Evolutionary conservation across 1,140 invertebrate species (phyloP).

Genomic region (Chionoecetes opilio): DNA sequence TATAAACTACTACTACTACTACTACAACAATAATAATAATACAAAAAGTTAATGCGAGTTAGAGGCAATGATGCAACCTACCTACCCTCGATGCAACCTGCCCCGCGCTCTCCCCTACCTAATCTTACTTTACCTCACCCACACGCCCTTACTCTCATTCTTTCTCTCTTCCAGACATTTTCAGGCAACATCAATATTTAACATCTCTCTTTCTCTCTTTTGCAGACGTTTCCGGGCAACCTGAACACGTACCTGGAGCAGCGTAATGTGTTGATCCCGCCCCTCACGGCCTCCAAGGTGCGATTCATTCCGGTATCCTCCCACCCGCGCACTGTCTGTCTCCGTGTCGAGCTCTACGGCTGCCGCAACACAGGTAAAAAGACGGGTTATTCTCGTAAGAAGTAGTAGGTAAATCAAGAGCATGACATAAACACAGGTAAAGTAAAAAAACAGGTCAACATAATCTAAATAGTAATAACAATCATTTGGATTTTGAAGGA

Average conservation of each 20-base stretch:
- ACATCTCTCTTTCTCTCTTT: conserved; percentile 6
- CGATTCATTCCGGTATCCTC: conserved; percentile 94
- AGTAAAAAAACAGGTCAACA: background rate
- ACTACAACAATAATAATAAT: too few relatives aligned
- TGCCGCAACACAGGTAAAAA: conserved; percentile 94
- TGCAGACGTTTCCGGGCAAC: conserved; percentile 53
- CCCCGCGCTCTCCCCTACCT: background rate
- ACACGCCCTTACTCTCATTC: background rate
- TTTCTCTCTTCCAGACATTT: background rate
- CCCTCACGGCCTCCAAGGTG: conserved; percentile 92
- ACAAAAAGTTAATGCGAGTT: too few relatives aligned
- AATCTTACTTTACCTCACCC: background rate
- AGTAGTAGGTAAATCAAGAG: background rate
- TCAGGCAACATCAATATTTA: too few relatives aligned
- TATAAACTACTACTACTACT: too few relatives aligned
- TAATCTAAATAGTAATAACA: too few relatives aligned
- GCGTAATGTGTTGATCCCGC: conserved; percentile 87
- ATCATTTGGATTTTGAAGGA: too few relatives aligned
- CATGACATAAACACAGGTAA: background rate
- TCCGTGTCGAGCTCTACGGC: conserved; percentile 95
- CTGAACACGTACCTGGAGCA: conserved; percentile 70
- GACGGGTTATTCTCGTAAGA: too few relatives aligned
- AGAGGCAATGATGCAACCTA: too few relatives aligned
- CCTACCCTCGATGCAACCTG: too few relatives aligned
- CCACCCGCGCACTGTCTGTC: conserved; percentile 94